phyloP scores from a whole-genome alignment of 2,797 vertebrate genomes.

The Tapirus indicus region DNA sequence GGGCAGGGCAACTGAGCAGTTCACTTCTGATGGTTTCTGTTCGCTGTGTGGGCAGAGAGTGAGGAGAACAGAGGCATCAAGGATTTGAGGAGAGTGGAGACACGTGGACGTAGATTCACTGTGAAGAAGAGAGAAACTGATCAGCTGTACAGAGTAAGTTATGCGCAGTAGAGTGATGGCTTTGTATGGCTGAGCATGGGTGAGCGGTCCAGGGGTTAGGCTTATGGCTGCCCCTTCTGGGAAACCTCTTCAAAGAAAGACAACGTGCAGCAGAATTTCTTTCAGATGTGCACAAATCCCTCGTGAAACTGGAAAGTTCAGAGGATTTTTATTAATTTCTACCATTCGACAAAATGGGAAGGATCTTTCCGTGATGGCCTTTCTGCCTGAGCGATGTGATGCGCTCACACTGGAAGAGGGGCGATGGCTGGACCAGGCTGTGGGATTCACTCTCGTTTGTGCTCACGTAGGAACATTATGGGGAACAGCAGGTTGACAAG shows the following conservation, averaged over 20 bases:
- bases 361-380: neutral
- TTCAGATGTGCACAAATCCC: neutral
- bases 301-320: neutral
- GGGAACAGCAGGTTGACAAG: neutral
- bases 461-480: neutral
- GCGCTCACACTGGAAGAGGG: neutral
- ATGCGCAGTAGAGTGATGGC: neutral
- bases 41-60: neutral
- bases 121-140: neutral
- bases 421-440: neutral
- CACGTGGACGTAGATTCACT: neutral
- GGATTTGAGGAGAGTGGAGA: neutral
- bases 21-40: neutral
- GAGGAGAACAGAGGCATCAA: neutral
- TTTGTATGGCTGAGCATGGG: neutral
- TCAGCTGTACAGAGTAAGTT: neutral
- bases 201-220: too few species aligned
- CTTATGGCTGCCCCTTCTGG: neutral
- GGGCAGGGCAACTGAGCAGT: neutral
- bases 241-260: neutral
- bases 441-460: neutral
- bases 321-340: neutral
- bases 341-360: neutral
- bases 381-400: accelerated
- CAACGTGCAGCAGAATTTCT: neutral